Evolutionary conservation across 2,113 vertebrate genomes (phyloP).

Genomic region (Chaenogobius annularis): DNA sequence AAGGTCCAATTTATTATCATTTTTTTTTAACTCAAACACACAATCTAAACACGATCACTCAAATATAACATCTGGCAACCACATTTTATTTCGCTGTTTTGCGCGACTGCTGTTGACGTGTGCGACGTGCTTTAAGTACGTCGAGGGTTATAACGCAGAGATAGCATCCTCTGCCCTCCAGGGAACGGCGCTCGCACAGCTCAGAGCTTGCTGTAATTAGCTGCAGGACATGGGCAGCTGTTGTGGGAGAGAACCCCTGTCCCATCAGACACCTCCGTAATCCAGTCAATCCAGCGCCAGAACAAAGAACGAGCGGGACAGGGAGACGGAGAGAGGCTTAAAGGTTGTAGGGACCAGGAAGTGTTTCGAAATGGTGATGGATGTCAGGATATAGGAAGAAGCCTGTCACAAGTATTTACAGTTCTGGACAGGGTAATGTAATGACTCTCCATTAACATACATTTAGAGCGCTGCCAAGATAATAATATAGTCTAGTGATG

Average conservation of each 20-base stretch:
- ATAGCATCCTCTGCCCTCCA: background rate
- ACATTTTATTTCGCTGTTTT: background rate
- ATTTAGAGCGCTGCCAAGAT: background rate
- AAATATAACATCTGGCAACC: background rate
- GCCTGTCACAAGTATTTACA: background rate
- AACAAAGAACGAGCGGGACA: background rate
- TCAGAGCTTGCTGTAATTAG: slow-evolving; percentile 5
- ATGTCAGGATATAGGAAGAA: background rate
- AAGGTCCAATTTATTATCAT: no score
- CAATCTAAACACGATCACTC: no score
- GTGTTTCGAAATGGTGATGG: background rate
- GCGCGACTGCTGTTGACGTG: background rate
- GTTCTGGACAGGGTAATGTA: no score
- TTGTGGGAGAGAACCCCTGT: background rate
- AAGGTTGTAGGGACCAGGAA: background rate
- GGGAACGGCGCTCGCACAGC: background rate
- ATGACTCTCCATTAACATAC: background rate
- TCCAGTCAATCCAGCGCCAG: background rate
- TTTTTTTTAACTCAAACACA: no score
- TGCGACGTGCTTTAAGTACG: background rate
- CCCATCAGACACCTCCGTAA: background rate
- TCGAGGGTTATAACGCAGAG: background rate
- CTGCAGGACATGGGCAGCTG: slow-evolving; percentile 6
- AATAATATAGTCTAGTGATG: no score
- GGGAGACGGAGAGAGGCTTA: background rate